These are phyloP conservation scores for Apis mellifera DNA, from an alignment of 1,140 invertebrate genomes.

Conservation along the genomic window DNA sequence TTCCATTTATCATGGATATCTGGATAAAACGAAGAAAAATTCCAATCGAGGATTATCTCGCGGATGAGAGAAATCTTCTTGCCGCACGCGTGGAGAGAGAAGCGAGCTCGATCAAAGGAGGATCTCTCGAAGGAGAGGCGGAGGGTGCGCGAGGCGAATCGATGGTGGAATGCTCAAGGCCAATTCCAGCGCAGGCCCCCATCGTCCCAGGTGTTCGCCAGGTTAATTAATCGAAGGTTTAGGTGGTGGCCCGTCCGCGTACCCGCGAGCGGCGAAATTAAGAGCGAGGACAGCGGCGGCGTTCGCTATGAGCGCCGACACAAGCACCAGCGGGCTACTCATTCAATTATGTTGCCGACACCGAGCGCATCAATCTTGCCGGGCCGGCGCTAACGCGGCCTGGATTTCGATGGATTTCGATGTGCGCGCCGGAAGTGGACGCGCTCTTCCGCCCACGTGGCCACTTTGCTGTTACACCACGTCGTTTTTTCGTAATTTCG, in stretches of 20 bases:
- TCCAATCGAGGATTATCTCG: too few relatives aligned
- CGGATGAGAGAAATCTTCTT: not conserved
- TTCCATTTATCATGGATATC: too few relatives aligned
- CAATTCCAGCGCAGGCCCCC: slow-evolving; percentile 47
- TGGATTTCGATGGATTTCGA: slow-evolving; percentile 57
- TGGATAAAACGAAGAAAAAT: too few relatives aligned
- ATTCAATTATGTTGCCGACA: slow-evolving; percentile 80
- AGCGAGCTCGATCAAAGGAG: not conserved
- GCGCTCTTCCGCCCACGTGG: slow-evolving; percentile 46
- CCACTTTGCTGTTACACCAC: slow-evolving; percentile 23
- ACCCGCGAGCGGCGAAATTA: slow-evolving; percentile 73
- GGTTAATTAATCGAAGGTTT: slow-evolving; percentile 78
- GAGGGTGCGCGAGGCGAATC: slow-evolving; percentile 37
- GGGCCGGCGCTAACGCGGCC: slow-evolving; percentile 60
- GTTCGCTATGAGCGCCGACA: slow-evolving; percentile 72
- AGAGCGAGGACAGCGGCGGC: slow-evolving; percentile 73
- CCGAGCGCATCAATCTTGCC: slow-evolving; percentile 75
- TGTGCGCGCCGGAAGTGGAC: slow-evolving; percentile 51
- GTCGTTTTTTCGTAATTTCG: too few relatives aligned
- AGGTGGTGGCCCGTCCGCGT: slow-evolving; percentile 53
- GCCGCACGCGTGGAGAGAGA: not conserved
- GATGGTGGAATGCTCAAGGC: slow-evolving; percentile 52
- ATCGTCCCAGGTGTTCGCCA: slow-evolving; percentile 70
- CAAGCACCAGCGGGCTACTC: slow-evolving; percentile 69
- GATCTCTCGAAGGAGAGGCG: not conserved